phyloP scores from a whole-genome alignment of 1,140 invertebrate genomes.

The Drosophila ohnishii region DNA sequence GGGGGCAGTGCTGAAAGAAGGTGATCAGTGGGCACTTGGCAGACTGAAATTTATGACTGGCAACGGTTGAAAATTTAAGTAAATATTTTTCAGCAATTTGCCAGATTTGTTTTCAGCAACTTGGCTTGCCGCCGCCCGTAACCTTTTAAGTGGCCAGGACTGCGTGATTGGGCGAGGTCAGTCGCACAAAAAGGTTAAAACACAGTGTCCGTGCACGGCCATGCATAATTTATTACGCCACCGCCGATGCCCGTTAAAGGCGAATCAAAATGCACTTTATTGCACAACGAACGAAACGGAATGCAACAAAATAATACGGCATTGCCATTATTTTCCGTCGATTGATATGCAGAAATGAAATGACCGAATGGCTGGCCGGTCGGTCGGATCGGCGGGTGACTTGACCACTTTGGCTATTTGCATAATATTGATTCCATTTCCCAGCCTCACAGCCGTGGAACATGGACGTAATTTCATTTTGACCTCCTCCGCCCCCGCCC shows the following conservation, averaged over 20 bases:
- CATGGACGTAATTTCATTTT: conserved; percentile 42
- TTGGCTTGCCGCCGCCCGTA: conserved; percentile 15
- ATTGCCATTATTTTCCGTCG: conserved; percentile 53
- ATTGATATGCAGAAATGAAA: conserved; percentile 57
- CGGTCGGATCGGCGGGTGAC: background rate
- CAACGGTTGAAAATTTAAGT: conserved; percentile 4
- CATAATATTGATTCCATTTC: conserved; percentile 72
- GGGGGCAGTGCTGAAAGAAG: conserved; percentile 27
- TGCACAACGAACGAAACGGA: conserved; percentile 44
- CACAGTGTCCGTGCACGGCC: conserved; percentile 34
- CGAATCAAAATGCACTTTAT: conserved; percentile 71
- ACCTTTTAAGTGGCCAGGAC: conserved; percentile 18
- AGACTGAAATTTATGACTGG: conserved; percentile 36
- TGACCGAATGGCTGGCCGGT: conserved; percentile 4
- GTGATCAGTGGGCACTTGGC: conserved; percentile 45
- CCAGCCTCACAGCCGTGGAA: conserved; percentile 22
- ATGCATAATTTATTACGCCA: conserved; percentile 60
- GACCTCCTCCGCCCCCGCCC: conserved; percentile 26
- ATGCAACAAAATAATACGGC: conserved; percentile 60
- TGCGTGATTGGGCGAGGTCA: background rate
- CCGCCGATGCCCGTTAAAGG: conserved; percentile 50
- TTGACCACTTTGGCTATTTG: conserved; percentile 62
- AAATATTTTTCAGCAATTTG: conserved; percentile 11
- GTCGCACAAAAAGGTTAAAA: conserved; percentile 23
- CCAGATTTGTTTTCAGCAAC: conserved; percentile 26